Percentiles rank a stretch among this genome's conserved stretches.
Conservation (phyloP, 2,888 invertebrate genomes). For the Oegoconia quadripuncta region DNA sequence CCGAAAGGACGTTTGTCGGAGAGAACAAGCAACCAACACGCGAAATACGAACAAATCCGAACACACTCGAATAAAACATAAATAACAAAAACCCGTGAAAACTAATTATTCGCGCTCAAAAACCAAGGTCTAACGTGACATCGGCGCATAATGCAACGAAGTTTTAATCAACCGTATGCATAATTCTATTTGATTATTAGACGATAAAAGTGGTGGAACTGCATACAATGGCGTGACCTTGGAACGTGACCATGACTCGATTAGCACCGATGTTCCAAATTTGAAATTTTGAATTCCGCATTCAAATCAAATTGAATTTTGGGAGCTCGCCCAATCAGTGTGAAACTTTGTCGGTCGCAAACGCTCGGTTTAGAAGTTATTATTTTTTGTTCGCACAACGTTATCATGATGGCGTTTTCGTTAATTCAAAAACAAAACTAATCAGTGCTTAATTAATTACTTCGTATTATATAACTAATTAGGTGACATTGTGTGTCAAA, state of each 20-base stretch:
- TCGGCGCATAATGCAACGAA: slow-evolving; percentile 38
- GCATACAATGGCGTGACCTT: slow-evolving; percentile 57
- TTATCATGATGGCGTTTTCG: slow-evolving; percentile 17
- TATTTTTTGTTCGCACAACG: slow-evolving; percentile 15
- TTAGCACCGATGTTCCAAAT: slow-evolving; percentile 48
- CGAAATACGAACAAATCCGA: slow-evolving; percentile 50
- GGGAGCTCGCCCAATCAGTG: slow-evolving; percentile 26
- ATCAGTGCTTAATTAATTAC: slow-evolving; percentile 14
- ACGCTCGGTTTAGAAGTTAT: slow-evolving; percentile 5
- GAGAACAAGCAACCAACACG: slow-evolving; percentile 33
- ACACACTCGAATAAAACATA: slow-evolving; percentile 40
- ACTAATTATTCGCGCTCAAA: slow-evolving; percentile 19
- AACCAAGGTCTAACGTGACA: slow-evolving; percentile 36
- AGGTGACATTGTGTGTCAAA: slow-evolving; percentile 31
- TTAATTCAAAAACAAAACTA: slow-evolving; percentile 6
- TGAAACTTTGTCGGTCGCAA: slow-evolving; percentile 7
- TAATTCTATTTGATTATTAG: slow-evolving; percentile 59
- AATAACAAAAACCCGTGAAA: slow-evolving; percentile 18
- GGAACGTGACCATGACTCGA: slow-evolving; percentile 47
- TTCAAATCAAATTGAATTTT: slow-evolving; percentile 36
- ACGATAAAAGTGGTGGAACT: slow-evolving; percentile 43
- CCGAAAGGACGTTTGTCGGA: slow-evolving; percentile 48
- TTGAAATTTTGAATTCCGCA: slow-evolving; percentile 53
- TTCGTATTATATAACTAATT: slow-evolving; percentile 4
- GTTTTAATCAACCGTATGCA: slow-evolving; percentile 44